A percentile compares a stretch with the other conserved stretches of the same genome.
These are phyloP conservation scores for Temnothorax unifasciatus DNA, from an alignment of 2,888 invertebrate genomes.

Conservation along the genomic window DNA sequence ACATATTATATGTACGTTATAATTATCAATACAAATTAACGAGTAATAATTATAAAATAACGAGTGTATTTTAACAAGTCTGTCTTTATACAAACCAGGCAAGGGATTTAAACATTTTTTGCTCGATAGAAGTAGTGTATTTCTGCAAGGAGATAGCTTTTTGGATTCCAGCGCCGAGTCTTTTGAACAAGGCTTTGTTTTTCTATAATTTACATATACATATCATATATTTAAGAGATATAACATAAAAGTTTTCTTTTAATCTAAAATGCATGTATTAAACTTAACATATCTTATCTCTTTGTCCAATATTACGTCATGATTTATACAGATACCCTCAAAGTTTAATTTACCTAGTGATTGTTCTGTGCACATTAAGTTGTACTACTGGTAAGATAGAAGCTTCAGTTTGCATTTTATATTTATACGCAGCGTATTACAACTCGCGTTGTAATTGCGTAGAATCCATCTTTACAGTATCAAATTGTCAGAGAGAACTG, in stretches of 20 bases:
- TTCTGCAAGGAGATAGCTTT: conserved; percentile 73
- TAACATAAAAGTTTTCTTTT: not conserved
- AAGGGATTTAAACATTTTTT: conserved; percentile 80
- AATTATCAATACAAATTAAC: not conserved
- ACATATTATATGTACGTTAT: not conserved
- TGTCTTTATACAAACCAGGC: conserved; percentile 77
- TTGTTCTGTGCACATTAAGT: conserved; percentile 78
- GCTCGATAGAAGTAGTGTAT: conserved; percentile 74
- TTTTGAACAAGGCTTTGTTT: conserved; percentile 75
- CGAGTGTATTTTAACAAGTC: conserved; percentile 16
- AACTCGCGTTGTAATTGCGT: conserved; percentile 63
- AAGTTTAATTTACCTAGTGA: conserved; percentile 78
- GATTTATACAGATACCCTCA: conserved; percentile 30
- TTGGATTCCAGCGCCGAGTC: conserved; percentile 74
- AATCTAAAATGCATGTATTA: not conserved
- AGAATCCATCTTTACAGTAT: conserved; percentile 49
- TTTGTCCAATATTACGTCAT: conserved; percentile 12
- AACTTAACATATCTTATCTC: not conserved
- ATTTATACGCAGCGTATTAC: conserved; percentile 59
- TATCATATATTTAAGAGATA: conserved; percentile 26
- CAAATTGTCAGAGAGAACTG: conserved; percentile 56
- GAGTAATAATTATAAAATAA: conserved; percentile 1
- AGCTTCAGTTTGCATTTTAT: conserved; percentile 84
- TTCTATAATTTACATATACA: conserved; percentile 69
- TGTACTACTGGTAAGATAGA: conserved; percentile 83